Conservation (phyloP, 2,113 vertebrate species). For the Hippoglossus stenolepis region DNA sequence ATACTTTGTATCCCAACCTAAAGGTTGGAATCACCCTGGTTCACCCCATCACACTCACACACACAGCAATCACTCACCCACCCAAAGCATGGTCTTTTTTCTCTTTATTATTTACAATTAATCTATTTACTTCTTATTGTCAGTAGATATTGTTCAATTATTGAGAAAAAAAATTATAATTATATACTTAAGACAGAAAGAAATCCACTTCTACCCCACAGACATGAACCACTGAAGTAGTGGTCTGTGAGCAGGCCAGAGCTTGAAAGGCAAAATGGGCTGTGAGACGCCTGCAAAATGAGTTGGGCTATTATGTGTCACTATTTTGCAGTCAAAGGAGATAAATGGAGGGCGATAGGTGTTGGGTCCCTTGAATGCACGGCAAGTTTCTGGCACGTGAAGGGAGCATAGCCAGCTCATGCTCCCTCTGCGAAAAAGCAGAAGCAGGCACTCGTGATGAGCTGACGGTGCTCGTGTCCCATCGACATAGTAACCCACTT, state of each 20-base stretch:
- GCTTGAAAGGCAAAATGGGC: neutral
- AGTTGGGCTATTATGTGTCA: neutral
- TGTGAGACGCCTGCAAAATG: neutral
- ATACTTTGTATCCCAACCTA: too few relatives aligned
- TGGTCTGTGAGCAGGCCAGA: neutral
- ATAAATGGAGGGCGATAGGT: neutral
- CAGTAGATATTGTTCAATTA: neutral
- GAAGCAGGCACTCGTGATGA: neutral
- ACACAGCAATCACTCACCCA: too few relatives aligned
- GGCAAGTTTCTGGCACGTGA: neutral
- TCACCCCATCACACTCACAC: too few relatives aligned
- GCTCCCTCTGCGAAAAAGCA: neutral
- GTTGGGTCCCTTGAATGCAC: neutral
- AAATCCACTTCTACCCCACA: neutral
- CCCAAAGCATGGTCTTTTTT: too few relatives aligned
- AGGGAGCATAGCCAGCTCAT: slow-evolving; percentile 15
- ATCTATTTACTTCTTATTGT: too few relatives aligned
- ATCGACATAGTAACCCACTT: neutral
- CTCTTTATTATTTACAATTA: too few relatives aligned
- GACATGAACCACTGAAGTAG: neutral
- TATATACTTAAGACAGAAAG: neutral
- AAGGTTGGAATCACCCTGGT: too few relatives aligned
- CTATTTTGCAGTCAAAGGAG: neutral
- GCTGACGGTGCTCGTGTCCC: neutral
- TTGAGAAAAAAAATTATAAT: neutral